Percentiles rank a stretch among this genome's conserved stretches.
Evolutionary conservation across 2,797 vertebrate genomes (phyloP).

Genomic region (Vipera latastei): DNA sequence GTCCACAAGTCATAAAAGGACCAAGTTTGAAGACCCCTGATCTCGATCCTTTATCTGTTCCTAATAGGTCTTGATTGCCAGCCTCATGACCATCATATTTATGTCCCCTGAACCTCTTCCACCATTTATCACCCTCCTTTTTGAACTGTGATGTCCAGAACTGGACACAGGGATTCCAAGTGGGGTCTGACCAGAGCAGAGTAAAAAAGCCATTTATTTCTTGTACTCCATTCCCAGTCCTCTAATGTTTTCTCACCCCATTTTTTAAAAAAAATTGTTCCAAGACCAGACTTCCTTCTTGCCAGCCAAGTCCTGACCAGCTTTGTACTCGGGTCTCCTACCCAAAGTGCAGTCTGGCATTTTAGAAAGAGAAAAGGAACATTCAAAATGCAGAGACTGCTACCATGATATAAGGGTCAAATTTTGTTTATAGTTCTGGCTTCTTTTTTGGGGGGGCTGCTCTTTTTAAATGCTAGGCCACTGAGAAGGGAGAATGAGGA

Average conservation of each 20-base stretch:
- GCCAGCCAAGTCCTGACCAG: not conserved
- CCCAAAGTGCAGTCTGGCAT: not conserved
- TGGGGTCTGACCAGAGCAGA: not conserved
- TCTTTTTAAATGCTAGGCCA: not conserved
- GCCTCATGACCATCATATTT: not conserved
- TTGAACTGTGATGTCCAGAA: not conserved
- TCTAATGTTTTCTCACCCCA: not conserved
- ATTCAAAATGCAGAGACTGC: not conserved
- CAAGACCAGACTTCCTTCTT: not conserved
- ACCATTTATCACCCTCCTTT: not conserved
- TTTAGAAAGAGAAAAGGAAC: not conserved
- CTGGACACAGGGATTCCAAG: not conserved
- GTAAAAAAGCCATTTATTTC: not conserved
- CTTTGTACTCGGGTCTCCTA: not conserved
- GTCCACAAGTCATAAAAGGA: too few relatives aligned
- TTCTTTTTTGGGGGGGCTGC: not conserved
- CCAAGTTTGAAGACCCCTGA: too few relatives aligned
- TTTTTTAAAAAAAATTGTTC: not conserved
- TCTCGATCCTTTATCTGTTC: not conserved
- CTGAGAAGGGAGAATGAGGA: not conserved
- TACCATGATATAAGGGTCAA: not conserved
- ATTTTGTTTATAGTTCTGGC: not conserved
- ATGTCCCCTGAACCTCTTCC: not conserved
- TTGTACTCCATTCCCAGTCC: not conserved
- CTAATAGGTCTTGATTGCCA: not conserved